Conservation (phyloP, 2,797 vertebrate species). For the Hapalemur alaotrensis region DNA sequence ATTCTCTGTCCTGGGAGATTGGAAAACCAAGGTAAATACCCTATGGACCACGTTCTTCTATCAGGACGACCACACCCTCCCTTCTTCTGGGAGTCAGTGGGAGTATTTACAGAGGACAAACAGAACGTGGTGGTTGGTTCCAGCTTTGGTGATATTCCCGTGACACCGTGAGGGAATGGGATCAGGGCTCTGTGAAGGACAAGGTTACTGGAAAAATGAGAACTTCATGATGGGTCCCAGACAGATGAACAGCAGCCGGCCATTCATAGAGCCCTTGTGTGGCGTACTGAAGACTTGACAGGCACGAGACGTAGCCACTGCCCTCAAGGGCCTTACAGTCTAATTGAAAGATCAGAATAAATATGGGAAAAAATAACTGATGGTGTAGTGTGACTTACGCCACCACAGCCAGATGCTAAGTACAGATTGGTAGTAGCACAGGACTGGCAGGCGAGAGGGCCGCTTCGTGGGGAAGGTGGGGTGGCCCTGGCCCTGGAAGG, state of each 20-base stretch:
- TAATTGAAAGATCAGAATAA: not conserved
- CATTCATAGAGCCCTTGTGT: accelerated
- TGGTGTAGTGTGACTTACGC: accelerated
- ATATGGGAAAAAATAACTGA: not conserved
- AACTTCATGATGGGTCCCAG: not conserved
- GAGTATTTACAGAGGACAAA: not conserved
- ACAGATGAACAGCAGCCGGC: not conserved
- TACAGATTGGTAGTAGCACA: not conserved
- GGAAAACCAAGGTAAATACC: not conserved
- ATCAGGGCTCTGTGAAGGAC: not conserved
- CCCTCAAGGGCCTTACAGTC: not conserved
- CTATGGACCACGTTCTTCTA: not conserved
- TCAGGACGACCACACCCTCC: not conserved
- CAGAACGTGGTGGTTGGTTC: too few species aligned
- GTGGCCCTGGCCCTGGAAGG: not conserved
- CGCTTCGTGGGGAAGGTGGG: not conserved
- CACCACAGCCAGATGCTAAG: not conserved
- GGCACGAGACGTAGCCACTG: not conserved
- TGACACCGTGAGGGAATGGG: not conserved
- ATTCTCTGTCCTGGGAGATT: not conserved
- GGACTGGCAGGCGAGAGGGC: not conserved
- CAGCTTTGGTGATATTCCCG: not conserved
- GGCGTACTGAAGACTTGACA: not conserved
- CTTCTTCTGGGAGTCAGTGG: not conserved
- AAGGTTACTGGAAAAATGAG: not conserved